Conservation (phyloP, 2,113 vertebrate species). For the Chitala chitala region DNA sequence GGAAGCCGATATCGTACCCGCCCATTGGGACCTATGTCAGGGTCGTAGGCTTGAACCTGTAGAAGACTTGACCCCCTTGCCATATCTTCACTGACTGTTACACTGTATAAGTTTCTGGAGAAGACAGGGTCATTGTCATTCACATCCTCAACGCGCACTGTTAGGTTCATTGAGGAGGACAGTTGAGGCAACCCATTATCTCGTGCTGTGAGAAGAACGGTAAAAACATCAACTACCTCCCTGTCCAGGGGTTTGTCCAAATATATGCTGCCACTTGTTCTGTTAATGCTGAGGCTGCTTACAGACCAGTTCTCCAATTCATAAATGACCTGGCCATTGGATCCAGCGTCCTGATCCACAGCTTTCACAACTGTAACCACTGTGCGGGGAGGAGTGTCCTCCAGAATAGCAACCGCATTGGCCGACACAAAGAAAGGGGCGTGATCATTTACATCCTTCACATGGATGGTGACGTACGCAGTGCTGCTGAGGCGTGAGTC, state of each 20-base stretch:
- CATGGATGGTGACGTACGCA: slow-evolving; percentile 36
- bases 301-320: slow-evolving; percentile 41
- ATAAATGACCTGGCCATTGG: slow-evolving; percentile 54
- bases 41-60: slow-evolving; percentile 51
- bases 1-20: slow-evolving; percentile 50
- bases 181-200: slow-evolving; percentile 53
- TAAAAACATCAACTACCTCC: slow-evolving; percentile 47
- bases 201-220: slow-evolving; percentile 45
- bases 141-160: slow-evolving; percentile 51
- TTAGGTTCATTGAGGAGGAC: slow-evolving; percentile 47
- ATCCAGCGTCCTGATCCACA: slow-evolving; percentile 52
- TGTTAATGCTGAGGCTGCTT: slow-evolving; percentile 47
- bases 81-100: slow-evolving; percentile 52
- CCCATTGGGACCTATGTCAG: slow-evolving; percentile 54
- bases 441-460: slow-evolving; percentile 64
- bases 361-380: slow-evolving; percentile 51
- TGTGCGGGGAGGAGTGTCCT: slow-evolving; percentile 49
- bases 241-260: slow-evolving; percentile 56
- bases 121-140: slow-evolving; percentile 63
- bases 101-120: slow-evolving; percentile 43
- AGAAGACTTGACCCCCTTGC: slow-evolving; percentile 49
- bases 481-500: slow-evolving; percentile 51
- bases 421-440: slow-evolving; percentile 51
- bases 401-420: slow-evolving; percentile 41
- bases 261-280: slow-evolving; percentile 49